Evolutionary conservation across 2,797 vertebrate genomes (phyloP).

Genomic region (Hozukius guyotensis): DNA sequence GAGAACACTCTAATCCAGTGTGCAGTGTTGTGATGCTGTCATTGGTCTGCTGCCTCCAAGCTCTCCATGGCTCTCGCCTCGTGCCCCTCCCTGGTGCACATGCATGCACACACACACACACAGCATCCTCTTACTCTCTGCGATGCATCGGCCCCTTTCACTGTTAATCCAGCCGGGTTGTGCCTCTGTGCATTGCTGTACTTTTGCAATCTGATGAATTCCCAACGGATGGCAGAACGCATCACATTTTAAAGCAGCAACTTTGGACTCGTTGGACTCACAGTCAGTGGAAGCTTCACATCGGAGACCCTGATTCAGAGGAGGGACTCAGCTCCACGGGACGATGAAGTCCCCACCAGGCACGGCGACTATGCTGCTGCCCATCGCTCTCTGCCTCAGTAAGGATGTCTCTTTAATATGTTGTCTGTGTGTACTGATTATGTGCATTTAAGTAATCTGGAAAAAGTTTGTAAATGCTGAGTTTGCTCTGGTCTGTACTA

Average conservation of each 20-base stretch:
- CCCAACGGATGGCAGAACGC: constrained; percentile 38
- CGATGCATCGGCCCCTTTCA: constrained; percentile 45
- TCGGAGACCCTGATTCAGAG: constrained; percentile 46
- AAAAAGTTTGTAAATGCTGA: background rate
- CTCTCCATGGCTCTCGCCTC: constrained; percentile 37
- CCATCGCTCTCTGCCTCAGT: constrained; percentile 73
- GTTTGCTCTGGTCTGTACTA: background rate
- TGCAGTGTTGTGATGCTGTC: constrained; percentile 56
- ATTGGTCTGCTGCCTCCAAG: constrained; percentile 64
- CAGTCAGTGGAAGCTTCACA: constrained; percentile 30
- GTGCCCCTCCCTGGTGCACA: constrained; percentile 29
- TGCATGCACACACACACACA: constrained; percentile 12
- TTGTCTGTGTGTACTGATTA: constrained; percentile 6
- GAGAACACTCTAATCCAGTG: constrained; percentile 77
- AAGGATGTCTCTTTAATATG: constrained; percentile 48
- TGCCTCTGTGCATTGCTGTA: constrained; percentile 56
- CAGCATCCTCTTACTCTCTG: constrained; percentile 62
- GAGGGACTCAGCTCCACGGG: constrained; percentile 45
- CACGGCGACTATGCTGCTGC: constrained; percentile 52
- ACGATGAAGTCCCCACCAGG: constrained; percentile 62
- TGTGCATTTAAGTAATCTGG: background rate
- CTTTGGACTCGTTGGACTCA: constrained; percentile 41
- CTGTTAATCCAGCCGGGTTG: constrained; percentile 74
- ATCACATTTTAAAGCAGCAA: constrained; percentile 49
- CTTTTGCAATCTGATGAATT: constrained; percentile 68